phyloP scores from a whole-genome alignment of 2,797 vertebrate species.

The Hybognathus amarus region DNA sequence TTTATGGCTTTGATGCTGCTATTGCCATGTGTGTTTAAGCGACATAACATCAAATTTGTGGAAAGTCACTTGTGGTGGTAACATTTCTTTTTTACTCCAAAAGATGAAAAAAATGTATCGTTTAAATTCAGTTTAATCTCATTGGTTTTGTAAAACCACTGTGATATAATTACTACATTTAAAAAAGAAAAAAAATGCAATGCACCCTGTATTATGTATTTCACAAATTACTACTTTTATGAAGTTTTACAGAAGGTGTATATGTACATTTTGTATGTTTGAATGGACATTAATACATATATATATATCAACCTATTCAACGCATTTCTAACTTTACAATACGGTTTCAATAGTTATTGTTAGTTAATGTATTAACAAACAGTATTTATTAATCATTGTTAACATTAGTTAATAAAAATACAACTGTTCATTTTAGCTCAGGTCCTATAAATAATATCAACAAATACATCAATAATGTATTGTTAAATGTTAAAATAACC shows the following conservation, averaged over 20 bases:
- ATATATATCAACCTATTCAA: not conserved
- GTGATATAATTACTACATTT: not conserved
- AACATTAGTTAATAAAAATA: too few species aligned
- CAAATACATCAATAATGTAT: not conserved
- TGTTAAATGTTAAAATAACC: too few species aligned
- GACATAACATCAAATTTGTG: not conserved
- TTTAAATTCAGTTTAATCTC: not conserved
- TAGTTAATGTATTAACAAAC: too few species aligned
- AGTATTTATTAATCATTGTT: too few species aligned
- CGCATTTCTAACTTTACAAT: not conserved
- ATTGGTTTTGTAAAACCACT: not conserved
- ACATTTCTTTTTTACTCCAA: not conserved
- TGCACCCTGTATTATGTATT: too few species aligned
- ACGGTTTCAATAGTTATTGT: not conserved
- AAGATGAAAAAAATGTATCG: not conserved
- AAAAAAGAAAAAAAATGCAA: too few species aligned
- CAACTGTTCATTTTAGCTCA: not conserved
- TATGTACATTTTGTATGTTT: not conserved
- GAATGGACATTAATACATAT: not conserved
- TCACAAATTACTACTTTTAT: not conserved
- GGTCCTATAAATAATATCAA: not conserved
- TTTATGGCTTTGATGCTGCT: constrained; percentile 2
- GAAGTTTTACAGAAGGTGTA: not conserved
- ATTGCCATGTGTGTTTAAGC: not conserved
- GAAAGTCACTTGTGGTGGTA: not conserved